Base-by-base conservation (phyloP, 2,888 invertebrate species). In the Epirrhoe tristata region DNA sequence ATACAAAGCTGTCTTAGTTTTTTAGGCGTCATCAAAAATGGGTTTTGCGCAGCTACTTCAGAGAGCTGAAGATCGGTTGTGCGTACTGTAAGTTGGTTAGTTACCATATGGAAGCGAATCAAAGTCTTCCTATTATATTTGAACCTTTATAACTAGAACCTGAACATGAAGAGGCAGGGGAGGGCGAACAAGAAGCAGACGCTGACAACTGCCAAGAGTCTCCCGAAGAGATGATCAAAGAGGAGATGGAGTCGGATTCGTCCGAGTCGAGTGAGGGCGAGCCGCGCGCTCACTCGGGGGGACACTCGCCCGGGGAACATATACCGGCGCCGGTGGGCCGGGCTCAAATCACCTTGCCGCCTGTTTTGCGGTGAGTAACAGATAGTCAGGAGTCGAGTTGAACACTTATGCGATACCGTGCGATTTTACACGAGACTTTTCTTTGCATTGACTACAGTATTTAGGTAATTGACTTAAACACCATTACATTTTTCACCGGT, bases 151-250 rank as follows among this genome's bases (percentile, higher is more conserved):
- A 16, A 5, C 12, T 53, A 68, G 61, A 68, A 32, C 58, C 58
- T 1, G 67, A 67, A 43, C 17, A 43, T 16, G 67, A 67, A 39
- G 58, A 63, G 6, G 7, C 17, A 16, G 63, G 31, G 3, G 55
- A 52, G 1, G 57, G 17, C 16, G 57, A 60, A 12, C 36, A 39
- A 24, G 59, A 67, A 12, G 32, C 10, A 3, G 63, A 58, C 16
- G 53, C 36, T 1, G 64, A 68, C 6, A 53, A 63, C 43, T 61
- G 60, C 43, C 63, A 68, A 14, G 61, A 58, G 73, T 78, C 76
- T 70, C 77, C 74, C 69, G 78, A 77, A 72, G 79, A 77, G 73
- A 78, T 77, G 74, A 66, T 67, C 64, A 67, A 63, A 57, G 74
- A 76, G 73, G 76, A 79, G 74, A 53, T 55, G 16, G 64, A 61